Conservation (phyloP, 2,888 invertebrate genomes). For the Euzetes globulus region DNA sequence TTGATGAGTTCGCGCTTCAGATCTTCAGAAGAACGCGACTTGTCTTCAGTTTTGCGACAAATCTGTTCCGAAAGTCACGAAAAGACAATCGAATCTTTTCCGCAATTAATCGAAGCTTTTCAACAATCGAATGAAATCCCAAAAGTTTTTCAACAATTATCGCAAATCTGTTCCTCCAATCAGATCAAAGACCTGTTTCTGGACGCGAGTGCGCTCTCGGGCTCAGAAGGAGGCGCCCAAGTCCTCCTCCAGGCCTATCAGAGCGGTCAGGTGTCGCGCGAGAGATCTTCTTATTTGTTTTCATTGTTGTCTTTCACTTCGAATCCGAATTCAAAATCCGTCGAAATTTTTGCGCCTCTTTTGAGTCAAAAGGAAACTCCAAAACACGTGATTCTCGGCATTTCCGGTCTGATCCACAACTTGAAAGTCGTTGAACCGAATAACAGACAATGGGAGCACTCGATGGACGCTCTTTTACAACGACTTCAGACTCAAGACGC, state of each 20-base stretch:
- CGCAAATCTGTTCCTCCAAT: constrained; percentile 8
- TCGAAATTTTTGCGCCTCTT: constrained; percentile 31
- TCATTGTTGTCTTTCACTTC: constrained; percentile 37
- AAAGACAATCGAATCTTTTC: too few relatives aligned
- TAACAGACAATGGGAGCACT: constrained; percentile 21
- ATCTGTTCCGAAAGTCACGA: too few relatives aligned
- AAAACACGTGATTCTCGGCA: constrained; percentile 38
- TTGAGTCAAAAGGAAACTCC: constrained; percentile 30
- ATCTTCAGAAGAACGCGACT: too few relatives aligned
- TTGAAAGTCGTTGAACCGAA: constrained; percentile 29
- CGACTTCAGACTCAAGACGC: neutral
- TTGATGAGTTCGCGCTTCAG: constrained; percentile 8
- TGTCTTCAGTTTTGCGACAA: too few relatives aligned
- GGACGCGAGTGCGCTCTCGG: constrained; percentile 41
- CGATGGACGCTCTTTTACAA: constrained; percentile 11
- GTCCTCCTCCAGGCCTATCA: constrained; percentile 36
- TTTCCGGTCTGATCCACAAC: constrained; percentile 40
- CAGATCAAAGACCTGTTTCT: constrained; percentile 38
- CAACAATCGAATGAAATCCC: neutral
- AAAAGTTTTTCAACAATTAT: neutral
- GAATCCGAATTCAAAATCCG: constrained; percentile 36
- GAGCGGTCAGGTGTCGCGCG: neutral
- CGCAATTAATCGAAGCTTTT: too few relatives aligned
- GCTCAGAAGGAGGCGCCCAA: constrained; percentile 38
- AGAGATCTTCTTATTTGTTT: constrained; percentile 22